Evolutionary conservation across 2,888 invertebrate genomes (phyloP), one percentile per base, ranked within the genome.

Genomic region (Scelioninae gen. 1): DNA sequence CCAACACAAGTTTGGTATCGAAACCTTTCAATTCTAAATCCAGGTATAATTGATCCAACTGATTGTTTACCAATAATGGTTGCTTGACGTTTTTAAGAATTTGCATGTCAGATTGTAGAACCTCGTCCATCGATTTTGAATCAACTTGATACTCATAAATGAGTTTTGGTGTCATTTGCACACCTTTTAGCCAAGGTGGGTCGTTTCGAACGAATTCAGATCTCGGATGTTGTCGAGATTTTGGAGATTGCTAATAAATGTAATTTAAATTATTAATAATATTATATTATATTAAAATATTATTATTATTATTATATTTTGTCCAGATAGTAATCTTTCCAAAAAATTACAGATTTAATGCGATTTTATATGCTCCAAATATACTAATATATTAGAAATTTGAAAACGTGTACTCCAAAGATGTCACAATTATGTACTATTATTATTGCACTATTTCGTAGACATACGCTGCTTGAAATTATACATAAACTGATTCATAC

Each of bases 21-120:
- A 94, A 93, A 0, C 95, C 95, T 85, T 95, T 94, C n/a, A 95
- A 87, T 85, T 95, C 95, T 87, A 96, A 92, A 86, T 96, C 96
- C 38, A 94, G 86, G 88, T 96, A 96, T 5, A 96, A 92, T 87
- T 96, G 96, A 43, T 93, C 93, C 23, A 97, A 90, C 90, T 96
- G 96, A 71, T 96, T 95, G 88, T 95, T 95, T 0, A 96, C 96
- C 86, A 95, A 86, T 0, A 93, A 86, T 0, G 96, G 95, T 94
- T 96, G 93, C 84, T 94, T 93, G 0, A 95, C 90, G 5, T 89
- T 91, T 62, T 92, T 92, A 31, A 96, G 92, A 60, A 93, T 93
- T 68, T 94, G 90, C 87, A 94, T 92, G 88, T 96, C 96, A 3
- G 93, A 92, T 83, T 93, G 89, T n/a, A 96, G 92, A 0, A 95